Evolutionary conservation across 2,888 invertebrate genomes (phyloP).

Genomic region (Callosobruchus maculatus): DNA sequence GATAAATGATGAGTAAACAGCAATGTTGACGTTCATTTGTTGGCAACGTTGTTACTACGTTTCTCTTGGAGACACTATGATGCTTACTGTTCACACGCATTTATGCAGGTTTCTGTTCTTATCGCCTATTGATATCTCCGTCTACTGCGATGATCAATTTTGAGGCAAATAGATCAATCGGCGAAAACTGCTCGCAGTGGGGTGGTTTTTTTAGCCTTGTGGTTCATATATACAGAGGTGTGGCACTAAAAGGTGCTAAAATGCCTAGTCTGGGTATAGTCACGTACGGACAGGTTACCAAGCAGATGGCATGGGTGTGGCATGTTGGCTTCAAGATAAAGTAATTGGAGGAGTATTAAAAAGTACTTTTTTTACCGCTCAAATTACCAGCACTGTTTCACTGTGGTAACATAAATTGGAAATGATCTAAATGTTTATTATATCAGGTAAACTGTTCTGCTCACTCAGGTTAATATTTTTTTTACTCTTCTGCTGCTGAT

Average conservation of each 20-base stretch:
- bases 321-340: neutral
- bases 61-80: neutral
- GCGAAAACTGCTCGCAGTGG: neutral
- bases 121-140: slow-evolving; percentile 8
- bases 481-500: no score
- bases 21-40: slow-evolving; percentile 27
- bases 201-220: neutral
- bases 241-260: neutral
- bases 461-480: no score
- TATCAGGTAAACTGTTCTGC: no score
- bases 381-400: no score
- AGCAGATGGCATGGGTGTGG: neutral
- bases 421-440: no score
- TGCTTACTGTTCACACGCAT: slow-evolving; percentile 15
- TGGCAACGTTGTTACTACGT: slow-evolving; percentile 22
- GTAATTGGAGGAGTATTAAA: no score
- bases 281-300: neutral
- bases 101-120: slow-evolving; percentile 1
- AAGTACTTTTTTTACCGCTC: no score
- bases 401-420: no score
- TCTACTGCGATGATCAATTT: neutral
- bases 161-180: neutral
- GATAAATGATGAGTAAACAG: slow-evolving; percentile 35
- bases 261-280: neutral
- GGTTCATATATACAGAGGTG: neutral